phyloP scores from a whole-genome alignment of 2,113 vertebrate genomes.

The Pyxicephalus adspersus region DNA sequence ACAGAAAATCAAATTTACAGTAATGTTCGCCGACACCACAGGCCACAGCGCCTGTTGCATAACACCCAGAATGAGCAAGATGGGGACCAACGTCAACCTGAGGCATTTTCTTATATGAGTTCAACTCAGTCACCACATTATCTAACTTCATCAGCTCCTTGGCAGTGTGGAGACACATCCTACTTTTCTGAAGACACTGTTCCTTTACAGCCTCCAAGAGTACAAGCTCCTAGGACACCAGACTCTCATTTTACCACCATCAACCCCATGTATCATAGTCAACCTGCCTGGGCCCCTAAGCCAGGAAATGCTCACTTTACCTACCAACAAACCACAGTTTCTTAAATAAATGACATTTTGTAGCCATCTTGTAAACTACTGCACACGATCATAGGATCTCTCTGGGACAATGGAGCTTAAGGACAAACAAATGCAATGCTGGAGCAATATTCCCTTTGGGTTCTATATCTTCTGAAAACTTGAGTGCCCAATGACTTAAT shows the following conservation, averaged over 20 bases:
- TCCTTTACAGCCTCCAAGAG: neutral
- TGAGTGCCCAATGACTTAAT: too few species aligned
- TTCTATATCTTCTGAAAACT: too few species aligned
- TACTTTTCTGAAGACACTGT: neutral
- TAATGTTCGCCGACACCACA: conserved; percentile 20
- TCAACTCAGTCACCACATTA: neutral
- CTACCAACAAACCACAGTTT: neutral
- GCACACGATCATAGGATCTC: neutral
- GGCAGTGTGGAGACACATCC: neutral
- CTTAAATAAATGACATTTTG: neutral
- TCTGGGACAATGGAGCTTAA: too few species aligned
- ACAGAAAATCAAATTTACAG: neutral
- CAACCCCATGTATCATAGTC: conserved; percentile 50
- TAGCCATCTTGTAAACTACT: neutral
- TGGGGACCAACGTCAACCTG: neutral
- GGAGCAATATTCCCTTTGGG: too few species aligned
- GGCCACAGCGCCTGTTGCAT: neutral
- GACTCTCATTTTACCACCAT: conserved; percentile 3
- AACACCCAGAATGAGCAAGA: neutral
- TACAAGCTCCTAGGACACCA: neutral
- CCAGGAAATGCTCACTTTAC: neutral
- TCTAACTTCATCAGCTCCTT: neutral
- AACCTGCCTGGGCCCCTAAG: neutral
- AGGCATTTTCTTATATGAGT: neutral
- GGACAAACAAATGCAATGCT: too few species aligned